Evolutionary conservation across 2,888 invertebrate genomes (phyloP).

Genomic region (Herminia tarsipennalis): DNA sequence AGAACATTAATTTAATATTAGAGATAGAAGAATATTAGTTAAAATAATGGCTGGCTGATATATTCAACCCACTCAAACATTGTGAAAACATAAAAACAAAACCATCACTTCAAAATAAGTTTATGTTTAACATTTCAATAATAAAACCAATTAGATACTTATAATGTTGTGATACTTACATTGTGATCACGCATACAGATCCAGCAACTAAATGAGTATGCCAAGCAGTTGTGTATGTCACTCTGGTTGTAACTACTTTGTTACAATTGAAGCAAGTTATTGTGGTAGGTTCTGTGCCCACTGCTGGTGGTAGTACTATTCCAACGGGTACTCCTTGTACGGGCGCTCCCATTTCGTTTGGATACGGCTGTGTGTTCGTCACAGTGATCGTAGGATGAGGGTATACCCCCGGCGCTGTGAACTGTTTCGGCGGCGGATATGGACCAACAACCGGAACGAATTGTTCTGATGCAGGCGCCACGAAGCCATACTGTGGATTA

Average conservation of each 20-base stretch:
- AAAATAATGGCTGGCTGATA: no score
- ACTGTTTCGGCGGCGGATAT: constrained; percentile 65
- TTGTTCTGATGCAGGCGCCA: constrained; percentile 44
- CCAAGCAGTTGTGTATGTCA: constrained; percentile 80
- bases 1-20: not conserved
- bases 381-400: constrained; percentile 69
- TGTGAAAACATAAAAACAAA: no score
- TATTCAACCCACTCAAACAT: no score
- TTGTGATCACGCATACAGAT: constrained; percentile 77
- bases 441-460: constrained; percentile 36
- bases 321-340: constrained; percentile 66
- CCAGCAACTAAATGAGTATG: constrained; percentile 81
- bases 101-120: no score
- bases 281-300: constrained; percentile 78
- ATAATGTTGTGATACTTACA: no score
- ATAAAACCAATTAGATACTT: no score
- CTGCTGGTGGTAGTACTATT: constrained; percentile 69
- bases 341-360: constrained; percentile 46
- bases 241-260: constrained; percentile 78
- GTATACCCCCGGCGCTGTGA: constrained; percentile 74
- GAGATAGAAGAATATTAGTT: no score
- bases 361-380: constrained; percentile 61
- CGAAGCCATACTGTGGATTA: constrained; percentile 75
- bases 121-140: no score
- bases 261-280: constrained; percentile 77